Conservation (phyloP, 2,797 vertebrate genomes). For the Xyrichtys novacula region DNA sequence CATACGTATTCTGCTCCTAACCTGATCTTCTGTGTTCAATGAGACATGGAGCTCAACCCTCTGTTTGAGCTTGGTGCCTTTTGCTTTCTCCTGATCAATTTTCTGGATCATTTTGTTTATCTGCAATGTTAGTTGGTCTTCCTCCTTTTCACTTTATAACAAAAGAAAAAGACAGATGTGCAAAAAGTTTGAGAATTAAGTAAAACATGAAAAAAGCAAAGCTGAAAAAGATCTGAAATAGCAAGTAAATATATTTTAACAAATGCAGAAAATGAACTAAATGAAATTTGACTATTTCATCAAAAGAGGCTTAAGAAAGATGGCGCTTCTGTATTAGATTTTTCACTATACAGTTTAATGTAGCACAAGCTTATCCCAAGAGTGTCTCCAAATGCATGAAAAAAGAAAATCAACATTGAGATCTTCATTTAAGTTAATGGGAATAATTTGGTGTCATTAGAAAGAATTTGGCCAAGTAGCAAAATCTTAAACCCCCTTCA, state of each 20-base stretch:
- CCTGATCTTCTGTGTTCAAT: constrained; percentile 86
- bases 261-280: neutral
- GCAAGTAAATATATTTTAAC: neutral
- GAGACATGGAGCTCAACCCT: constrained; percentile 86
- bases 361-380: too few relatives aligned
- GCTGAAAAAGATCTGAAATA: neutral
- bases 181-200: neutral
- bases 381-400: too few relatives aligned
- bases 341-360: neutral
- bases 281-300: neutral
- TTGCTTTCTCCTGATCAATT: constrained; percentile 84
- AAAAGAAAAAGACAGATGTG: neutral
- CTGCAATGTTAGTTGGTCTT: constrained; percentile 83
- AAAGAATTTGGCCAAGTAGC: neutral
- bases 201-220: neutral
- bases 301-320: too few relatives aligned
- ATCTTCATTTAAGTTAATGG: neutral
- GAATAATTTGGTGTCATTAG: neutral
- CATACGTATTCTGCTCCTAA: constrained; percentile 53
- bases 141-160: constrained; percentile 84
- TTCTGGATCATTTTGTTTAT: constrained; percentile 76
- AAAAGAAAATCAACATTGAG: too few relatives aligned
- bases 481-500: neutral
- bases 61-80: constrained; percentile 82
- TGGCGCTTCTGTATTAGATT: neutral